Evolutionary conservation across 2,888 invertebrate genomes (phyloP).

Genomic region (Poecilus cupreus): DNA sequence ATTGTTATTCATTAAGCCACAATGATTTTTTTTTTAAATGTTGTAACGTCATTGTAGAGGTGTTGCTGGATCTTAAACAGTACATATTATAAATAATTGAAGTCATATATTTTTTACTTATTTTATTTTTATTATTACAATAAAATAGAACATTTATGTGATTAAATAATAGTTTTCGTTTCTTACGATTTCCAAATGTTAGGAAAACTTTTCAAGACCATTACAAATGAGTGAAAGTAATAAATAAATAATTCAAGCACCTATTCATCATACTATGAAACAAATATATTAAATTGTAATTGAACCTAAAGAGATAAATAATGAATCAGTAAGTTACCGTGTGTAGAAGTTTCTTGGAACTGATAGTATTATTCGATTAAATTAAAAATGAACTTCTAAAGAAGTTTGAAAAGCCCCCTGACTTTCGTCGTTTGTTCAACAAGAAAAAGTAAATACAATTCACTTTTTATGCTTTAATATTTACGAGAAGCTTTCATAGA

Average conservation of each 20-base stretch:
- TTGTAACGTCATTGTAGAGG: too few species aligned
- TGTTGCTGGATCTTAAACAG: too few species aligned
- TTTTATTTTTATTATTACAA: too few species aligned
- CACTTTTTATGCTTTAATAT: neutral
- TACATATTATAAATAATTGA: too few species aligned
- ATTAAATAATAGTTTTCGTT: too few species aligned
- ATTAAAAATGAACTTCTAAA: constrained; percentile 47
- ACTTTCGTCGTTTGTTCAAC: neutral
- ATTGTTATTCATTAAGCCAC: too few species aligned
- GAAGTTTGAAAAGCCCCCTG: constrained; percentile 17
- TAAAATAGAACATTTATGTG: too few species aligned
- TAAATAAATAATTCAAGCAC: neutral
- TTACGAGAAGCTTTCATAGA: neutral
- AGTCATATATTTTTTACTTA: too few species aligned
- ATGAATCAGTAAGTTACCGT: constrained; percentile 38
- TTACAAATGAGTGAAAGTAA: too few species aligned
- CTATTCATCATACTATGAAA: neutral
- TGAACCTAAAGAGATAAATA: constrained; percentile 29
- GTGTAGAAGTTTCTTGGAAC: constrained; percentile 49
- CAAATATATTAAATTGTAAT: neutral
- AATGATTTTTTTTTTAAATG: too few species aligned
- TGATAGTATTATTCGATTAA: constrained; percentile 51
- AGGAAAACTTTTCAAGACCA: too few species aligned
- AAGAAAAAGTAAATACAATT: constrained; percentile 13
- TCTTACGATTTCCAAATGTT: too few species aligned